Evolutionary conservation across 2,113 vertebrate species (phyloP), one percentile per base, ranked within the genome.

Genomic region (Sebastes schlegelii): DNA sequence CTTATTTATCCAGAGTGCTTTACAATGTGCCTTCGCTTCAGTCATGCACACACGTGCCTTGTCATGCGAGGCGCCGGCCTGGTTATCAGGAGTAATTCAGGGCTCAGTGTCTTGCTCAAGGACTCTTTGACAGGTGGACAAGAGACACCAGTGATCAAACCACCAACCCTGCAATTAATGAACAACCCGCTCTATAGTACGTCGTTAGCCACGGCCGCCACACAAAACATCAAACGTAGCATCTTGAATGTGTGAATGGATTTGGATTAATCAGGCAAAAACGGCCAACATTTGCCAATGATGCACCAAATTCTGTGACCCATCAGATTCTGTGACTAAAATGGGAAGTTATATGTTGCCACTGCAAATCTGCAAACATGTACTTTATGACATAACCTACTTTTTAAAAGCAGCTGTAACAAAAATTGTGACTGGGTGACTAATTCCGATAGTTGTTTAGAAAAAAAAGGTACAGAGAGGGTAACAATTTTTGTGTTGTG

Each of bases 91-190:
- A 65, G 16, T 13, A 46, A 46, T 75, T 61, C 12, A 7, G 17
- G 63, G 34, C 51, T 79, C 14, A 16, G 46, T 54, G 57, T 79
- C n/a, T n/a, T 63, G 42, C 64, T 76, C 57, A 21, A 63, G 48
- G 80, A 82, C 65, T 9, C 58, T 54, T 61, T 62, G 72, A 46
- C 46, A 68, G 34, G 46, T 34, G 16, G 68, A 49, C 43, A 52
- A 14, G 19, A 23, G 66, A 52, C 42, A 4, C 49, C 40, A 1
- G 16, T 4, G 7, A 45, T 63, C 51, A 54, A 71, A 64, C 49
- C 58, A 34, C n/a, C 40, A 45, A 45, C 34, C 46, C 55, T 61
- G 55, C 45, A 70, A 70, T 63, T 62, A 79, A 71, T 21, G 34
- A 65, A 55, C 62, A 23, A 5, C n/a, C 3, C 1, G 21, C 14